Conservation (phyloP, 2,888 invertebrate species). For the Drosophila putrida region DNA sequence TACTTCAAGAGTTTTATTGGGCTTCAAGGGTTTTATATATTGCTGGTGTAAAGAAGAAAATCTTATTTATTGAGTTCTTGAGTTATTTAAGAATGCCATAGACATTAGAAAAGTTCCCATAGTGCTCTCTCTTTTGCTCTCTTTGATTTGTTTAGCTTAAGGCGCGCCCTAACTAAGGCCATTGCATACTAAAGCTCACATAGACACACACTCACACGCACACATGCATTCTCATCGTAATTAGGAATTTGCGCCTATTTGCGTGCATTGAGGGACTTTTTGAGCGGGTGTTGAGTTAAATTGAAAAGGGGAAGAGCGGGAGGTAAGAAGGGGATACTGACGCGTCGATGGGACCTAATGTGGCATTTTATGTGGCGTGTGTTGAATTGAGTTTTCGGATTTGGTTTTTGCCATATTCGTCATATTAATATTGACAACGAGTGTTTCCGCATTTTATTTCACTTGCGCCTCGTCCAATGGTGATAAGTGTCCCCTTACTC, state of each 20-base stretch:
- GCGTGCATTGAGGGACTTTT: conserved; percentile 38
- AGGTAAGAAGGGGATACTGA: conserved; percentile 10
- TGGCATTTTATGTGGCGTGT: conserved; percentile 78
- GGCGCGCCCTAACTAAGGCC: conserved; percentile 41
- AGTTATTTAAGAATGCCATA: too few relatives aligned
- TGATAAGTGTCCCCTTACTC: conserved; percentile 22
- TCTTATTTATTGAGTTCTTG: too few relatives aligned
- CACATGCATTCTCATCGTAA: conserved; percentile 35
- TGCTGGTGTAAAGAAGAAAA: too few relatives aligned
- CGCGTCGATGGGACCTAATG: conserved; percentile 59
- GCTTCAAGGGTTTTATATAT: too few relatives aligned
- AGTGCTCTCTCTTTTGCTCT: neutral
- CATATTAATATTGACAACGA: conserved; percentile 82
- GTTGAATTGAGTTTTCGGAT: conserved; percentile 80
- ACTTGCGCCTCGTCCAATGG: conserved; percentile 56
- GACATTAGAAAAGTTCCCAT: neutral
- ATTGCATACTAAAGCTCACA: conserved; percentile 25
- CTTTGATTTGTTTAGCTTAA: conserved; percentile 34
- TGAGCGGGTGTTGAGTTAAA: conserved; percentile 3
- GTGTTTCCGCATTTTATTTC: conserved; percentile 81
- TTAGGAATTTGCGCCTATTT: conserved; percentile 79
- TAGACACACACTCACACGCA: conserved; percentile 6
- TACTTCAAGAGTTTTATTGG: too few relatives aligned
- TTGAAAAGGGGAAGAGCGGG: neutral
- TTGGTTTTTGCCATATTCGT: conserved; percentile 83